A percentile compares a stretch with the other conserved stretches of the same genome.
Evolutionary conservation across 2,113 vertebrate species (phyloP).

Genomic region (Semnornis frantzii): DNA sequence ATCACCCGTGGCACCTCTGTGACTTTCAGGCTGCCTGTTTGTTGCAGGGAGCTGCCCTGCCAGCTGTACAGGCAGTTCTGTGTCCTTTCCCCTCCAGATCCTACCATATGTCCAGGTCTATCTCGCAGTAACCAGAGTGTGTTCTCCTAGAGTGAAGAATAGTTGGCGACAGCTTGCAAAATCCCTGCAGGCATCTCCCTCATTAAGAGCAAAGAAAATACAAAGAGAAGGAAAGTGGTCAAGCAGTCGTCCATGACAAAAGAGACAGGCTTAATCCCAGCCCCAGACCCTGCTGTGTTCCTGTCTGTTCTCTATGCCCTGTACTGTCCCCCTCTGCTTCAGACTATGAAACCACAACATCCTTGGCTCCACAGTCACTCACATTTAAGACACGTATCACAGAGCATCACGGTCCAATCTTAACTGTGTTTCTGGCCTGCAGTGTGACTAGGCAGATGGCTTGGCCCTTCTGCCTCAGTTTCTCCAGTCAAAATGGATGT

Average conservation of each 20-base stretch:
- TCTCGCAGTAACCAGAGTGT: not conserved
- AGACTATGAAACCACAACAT: not conserved
- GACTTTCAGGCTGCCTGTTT: not conserved
- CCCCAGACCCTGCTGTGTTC: accelerated
- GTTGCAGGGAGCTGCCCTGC: not conserved
- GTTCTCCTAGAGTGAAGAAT: not conserved
- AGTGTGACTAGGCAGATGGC: not conserved
- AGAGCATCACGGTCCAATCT: not conserved
- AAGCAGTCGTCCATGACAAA: not conserved
- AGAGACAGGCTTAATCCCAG: not conserved
- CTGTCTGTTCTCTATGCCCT: not conserved
- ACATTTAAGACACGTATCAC: not conserved
- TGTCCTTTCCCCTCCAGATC: not conserved
- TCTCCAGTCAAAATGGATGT: not conserved
- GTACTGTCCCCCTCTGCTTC: not conserved
- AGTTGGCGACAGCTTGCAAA: not conserved
- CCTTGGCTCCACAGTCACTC: not conserved
- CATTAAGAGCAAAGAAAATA: not conserved
- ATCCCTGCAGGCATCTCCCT: not conserved
- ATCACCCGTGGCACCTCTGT: not conserved
- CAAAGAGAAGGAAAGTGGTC: not conserved
- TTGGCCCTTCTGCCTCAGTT: not conserved
- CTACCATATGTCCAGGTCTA: not conserved
- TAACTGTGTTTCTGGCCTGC: not conserved
- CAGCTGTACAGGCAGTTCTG: not conserved